phyloP scores from a whole-genome alignment of 30 jellyfish, hydroid and myxozoan genomes.

The Haliclystus octoradiatus region DNA sequence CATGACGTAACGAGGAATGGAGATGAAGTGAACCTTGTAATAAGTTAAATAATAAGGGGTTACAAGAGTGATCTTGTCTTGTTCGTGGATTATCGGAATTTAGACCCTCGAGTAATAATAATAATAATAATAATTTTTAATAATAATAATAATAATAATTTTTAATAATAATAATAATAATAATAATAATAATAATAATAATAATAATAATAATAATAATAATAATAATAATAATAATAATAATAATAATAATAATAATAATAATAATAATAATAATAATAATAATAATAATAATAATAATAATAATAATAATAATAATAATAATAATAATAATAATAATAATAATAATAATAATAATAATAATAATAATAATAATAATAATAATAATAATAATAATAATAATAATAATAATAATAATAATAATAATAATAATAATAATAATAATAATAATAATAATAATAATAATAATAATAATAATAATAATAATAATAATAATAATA shows the following conservation, averaged over 20 bases:
- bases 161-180: background rate
- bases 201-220: background rate
- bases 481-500: background rate
- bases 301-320: background rate
- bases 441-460: background rate
- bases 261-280: background rate
- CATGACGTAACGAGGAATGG: too few relatives aligned
- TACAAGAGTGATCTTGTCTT: too few relatives aligned
- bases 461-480: background rate
- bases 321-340: background rate
- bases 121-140: too few relatives aligned
- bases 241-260: background rate
- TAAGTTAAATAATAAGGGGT: too few relatives aligned
- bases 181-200: background rate
- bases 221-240: background rate
- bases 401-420: background rate
- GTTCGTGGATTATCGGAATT: too few relatives aligned
- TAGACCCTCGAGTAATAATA: too few relatives aligned
- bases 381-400: background rate
- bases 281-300: background rate
- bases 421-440: background rate
- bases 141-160: background rate
- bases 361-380: background rate
- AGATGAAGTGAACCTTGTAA: too few relatives aligned
- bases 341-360: background rate